Base-by-base conservation (phyloP, 2,888 invertebrate genomes). In the Hirtodrosophila histrioides region DNA sequence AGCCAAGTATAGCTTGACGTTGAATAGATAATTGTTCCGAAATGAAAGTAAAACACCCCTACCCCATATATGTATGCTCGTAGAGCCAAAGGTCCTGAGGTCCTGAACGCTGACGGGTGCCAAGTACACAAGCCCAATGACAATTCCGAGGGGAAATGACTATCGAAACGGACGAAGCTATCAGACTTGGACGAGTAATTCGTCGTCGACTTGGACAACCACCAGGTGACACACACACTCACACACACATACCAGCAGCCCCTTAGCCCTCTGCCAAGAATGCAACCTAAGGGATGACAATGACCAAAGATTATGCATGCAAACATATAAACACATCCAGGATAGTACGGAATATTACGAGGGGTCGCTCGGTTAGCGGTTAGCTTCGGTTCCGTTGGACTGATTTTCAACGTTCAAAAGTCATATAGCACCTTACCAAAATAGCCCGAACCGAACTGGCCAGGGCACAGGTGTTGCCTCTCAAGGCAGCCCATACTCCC, bases 11-110 rank as follows among this genome's bases (percentile, higher is more conserved):
- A 56, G 81, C 80, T 79, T 79, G 84, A 88, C 86, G 84, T 88
- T 84, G 84, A 88, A 89, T 84, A 89, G 88, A 89, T 88, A 88
- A 88, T 89, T 88, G 88, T 80, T 55, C 77, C 80, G 74, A 81
- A 89, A 84, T 81, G 83, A 78, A 74, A 84, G 81, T 78, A 75
- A 77, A 75, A 60, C 78, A 77, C 71, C 63, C 74, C 58, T 37
- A 9, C 51, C 49, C 17, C 43, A 39, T 5, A 12, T 45, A 12
- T 17, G 17, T 45, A 12, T 17, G 17, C 17, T 17, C 17, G 27
- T 35, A 5, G 45, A 11, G 55, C 6, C 35, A 36, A 37, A 50
- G 41, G 9, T 57, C 64, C 58, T 45, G 43, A 67, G 60, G 57
- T 57, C 48, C 63, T 62, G 8, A 27, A 17, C 3, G 41, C 8